A percentile compares a stretch with the other conserved stretches of the same genome.
Conservation (phyloP, 2,888 invertebrate species). For the Oscheius myriophilus region DNA sequence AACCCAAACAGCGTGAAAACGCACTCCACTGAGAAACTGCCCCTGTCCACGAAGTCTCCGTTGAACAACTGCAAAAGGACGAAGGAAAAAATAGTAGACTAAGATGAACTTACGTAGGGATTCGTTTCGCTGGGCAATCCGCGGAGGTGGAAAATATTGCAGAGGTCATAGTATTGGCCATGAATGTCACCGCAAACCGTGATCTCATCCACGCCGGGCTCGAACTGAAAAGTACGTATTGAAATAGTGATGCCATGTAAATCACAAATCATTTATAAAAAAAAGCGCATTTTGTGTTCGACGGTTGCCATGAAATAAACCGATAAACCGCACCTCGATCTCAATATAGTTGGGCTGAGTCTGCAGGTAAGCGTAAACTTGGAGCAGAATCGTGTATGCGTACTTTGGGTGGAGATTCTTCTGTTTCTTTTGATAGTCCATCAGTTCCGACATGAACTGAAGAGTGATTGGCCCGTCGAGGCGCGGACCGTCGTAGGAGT, state of each 20-base stretch:
- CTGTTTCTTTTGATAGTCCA: slow-evolving; percentile 88
- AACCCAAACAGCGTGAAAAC: slow-evolving; percentile 96
- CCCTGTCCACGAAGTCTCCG: slow-evolving; percentile 98
- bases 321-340: slow-evolving; percentile 81
- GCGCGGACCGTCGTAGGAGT: slow-evolving; percentile 89
- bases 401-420: slow-evolving; percentile 94
- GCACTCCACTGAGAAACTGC: slow-evolving; percentile 98
- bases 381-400: slow-evolving; percentile 91
- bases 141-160: slow-evolving; percentile 96
- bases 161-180: slow-evolving; percentile 96
- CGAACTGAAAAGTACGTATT: no score
- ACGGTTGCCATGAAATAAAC: no score
- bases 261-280: no score
- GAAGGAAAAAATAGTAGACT: neutral
- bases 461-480: slow-evolving; percentile 84
- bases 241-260: no score
- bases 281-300: no score
- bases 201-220: slow-evolving; percentile 77
- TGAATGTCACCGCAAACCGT: slow-evolving; percentile 99
- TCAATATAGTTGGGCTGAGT: slow-evolving; percentile 87
- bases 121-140: slow-evolving; percentile 91
- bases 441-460: slow-evolving; percentile 87
- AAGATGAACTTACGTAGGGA: slow-evolving; percentile 84
- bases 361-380: slow-evolving; percentile 80
- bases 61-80: slow-evolving; percentile 83